Evolutionary conservation across 37 sponge, comb jelly and placozoan species (phyloP).

Genomic region (Ephydatia muelleri): DNA sequence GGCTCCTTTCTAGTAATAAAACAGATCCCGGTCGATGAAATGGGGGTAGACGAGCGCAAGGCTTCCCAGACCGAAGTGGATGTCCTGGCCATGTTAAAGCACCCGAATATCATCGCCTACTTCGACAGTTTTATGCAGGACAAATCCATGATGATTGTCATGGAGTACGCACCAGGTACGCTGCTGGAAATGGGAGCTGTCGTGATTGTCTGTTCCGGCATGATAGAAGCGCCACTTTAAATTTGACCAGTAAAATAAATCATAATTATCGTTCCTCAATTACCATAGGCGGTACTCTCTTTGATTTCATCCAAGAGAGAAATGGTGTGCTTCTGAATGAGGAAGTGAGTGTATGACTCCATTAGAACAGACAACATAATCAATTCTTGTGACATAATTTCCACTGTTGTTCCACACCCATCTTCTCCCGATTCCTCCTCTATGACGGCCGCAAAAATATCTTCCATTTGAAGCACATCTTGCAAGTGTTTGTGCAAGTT

Average conservation of each 20-base stretch:
- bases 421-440: neutral
- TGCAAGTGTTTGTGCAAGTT: slow-evolving; percentile 85
- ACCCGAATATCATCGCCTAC: slow-evolving; percentile 89
- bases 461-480: slow-evolving; percentile 47
- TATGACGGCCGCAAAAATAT: neutral
- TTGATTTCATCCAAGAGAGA: slow-evolving; percentile 84
- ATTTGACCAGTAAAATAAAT: no score
- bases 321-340: slow-evolving; percentile 51
- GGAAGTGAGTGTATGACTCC: neutral
- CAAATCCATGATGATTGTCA: slow-evolving; percentile 83
- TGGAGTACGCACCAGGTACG: slow-evolving; percentile 85
- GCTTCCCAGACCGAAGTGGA: slow-evolving; percentile 82
- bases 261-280: no score
- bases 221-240: no score
- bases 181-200: neutral
- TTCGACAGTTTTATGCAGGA: slow-evolving; percentile 81
- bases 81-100: slow-evolving; percentile 72
- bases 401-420: no score
- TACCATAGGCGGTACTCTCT: slow-evolving; percentile 77
- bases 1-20: slow-evolving; percentile 68
- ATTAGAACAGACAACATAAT: neutral
- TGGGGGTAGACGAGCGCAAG: slow-evolving; percentile 66
- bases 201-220: neutral
- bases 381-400: neutral
- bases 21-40: slow-evolving; percentile 87